Evolutionary conservation across 2,797 vertebrate genomes (phyloP), one percentile per base, ranked within the genome.

Genomic region (Enteromius treurensis): DNA sequence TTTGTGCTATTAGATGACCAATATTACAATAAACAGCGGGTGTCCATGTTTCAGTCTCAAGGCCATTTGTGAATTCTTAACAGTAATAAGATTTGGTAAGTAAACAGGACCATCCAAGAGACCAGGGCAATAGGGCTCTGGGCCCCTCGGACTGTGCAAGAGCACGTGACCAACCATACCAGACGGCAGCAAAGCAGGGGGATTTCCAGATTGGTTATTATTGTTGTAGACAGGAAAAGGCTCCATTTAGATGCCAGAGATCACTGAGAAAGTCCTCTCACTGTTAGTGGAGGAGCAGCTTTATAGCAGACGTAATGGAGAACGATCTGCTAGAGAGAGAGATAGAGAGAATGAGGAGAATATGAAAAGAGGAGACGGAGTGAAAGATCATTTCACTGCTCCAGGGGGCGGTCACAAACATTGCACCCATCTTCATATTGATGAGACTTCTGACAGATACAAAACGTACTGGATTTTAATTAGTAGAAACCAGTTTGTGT

Each of bases 151-250:
- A 67, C 82, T 74, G 81, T 76, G 78, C 62, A 62, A 37, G 47
- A 81, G 84, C 86, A 88, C 45, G 77, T 88, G 84, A 88, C 82
- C 51, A 68, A 42, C 62, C 29, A 81, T 87, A 86, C 84, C 87
- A 88, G 87, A 86, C 88, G 17, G 71, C 85, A 65, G 84, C 80
- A 81, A 82, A 81, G 80, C 86, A 85, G 80, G 89, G 88, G 86
- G 87, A 88, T 89, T 89, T 87, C 88, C 88, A 89, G 65, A 68
- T 78, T 76, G 81, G 79, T 81, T 89, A 87, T 88, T 83, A 87
- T 85, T 84, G 84, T 77, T 86, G 68, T 68, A 86, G 86, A 87
- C 88, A 83, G 86, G 88, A 90, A 89, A 87, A 86, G 83, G 83
- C 81, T 69, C 60, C 77, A 81, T 88, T 82, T 64, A 84, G 84